Conservation (phyloP, 2,113 vertebrate genomes). For the Trogon surrucura region DNA sequence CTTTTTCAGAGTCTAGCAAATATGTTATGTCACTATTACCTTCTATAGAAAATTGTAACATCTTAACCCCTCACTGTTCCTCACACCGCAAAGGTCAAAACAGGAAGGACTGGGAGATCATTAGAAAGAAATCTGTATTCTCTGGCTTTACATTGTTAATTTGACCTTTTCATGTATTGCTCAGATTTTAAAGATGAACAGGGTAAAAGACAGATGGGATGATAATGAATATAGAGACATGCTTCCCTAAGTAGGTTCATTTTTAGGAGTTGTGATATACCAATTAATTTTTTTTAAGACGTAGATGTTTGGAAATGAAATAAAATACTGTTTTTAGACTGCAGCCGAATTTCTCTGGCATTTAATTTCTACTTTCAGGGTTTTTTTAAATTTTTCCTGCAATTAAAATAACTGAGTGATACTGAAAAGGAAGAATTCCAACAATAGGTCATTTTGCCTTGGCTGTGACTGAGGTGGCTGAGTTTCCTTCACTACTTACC, state of each 20-base stretch:
- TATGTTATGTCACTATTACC: neutral
- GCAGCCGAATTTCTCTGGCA: constrained; percentile 26
- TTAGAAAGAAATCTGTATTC: constrained; percentile 10
- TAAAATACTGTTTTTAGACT: constrained; percentile 21
- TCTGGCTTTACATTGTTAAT: constrained; percentile 4
- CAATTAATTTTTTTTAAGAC: constrained; percentile 50
- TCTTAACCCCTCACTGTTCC: neutral
- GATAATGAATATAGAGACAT: constrained; percentile 22
- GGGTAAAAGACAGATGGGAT: constrained; percentile 46
- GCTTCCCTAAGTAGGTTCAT: constrained; percentile 17
- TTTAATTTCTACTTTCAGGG: constrained; percentile 19
- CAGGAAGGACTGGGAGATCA: neutral
- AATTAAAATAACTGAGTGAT: neutral
- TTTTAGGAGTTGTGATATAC: constrained; percentile 44
- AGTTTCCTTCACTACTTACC: neutral
- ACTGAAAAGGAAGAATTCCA: neutral
- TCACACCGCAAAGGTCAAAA: neutral
- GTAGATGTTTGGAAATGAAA: constrained; percentile 19
- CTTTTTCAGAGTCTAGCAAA: neutral
- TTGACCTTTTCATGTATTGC: constrained; percentile 39
- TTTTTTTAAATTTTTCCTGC: neutral
- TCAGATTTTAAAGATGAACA: constrained; percentile 10
- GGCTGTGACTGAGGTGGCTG: neutral
- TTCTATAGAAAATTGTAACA: neutral
- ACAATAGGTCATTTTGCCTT: neutral